Evolutionary conservation across 2,888 invertebrate genomes (phyloP), one percentile per base, ranked within the genome.

Genomic region (Poecilus cupreus): DNA sequence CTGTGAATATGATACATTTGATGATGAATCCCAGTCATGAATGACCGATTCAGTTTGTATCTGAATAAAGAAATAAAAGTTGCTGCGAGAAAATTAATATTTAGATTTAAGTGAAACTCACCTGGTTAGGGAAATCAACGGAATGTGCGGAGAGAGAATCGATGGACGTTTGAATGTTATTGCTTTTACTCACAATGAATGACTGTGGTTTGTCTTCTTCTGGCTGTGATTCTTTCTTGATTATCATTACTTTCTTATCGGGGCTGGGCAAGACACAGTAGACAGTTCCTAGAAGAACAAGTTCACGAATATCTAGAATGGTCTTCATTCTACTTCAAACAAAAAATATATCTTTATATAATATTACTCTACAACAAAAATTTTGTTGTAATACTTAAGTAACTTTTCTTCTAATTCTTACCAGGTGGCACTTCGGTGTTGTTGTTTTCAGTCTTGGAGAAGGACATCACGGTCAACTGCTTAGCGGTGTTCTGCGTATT

Each of bases 171-270:
- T 54, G 60, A 43, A 46, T 57, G 26, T 75, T 76, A 49, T 76
- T 81, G 46, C 54, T 80, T 51, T 88, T 85, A 81, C 85, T 87
- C 16, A 84, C 83, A 78, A 85, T 85, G 86, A 87, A 72, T 85
- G 85, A 83, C 85, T 83, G 83, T 46, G 82, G 83, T 78, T 84
- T 81, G 88, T 87, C 87, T 43, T 77, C 90, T 84, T 92, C 91
- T 60, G 88, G 54, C 0, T 91, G 91, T 83, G 85, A 81, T 64
- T 93, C 91, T 87, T 91, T 93, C 87, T 94, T 94, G 82, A 93
- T 92, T 77, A 94, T 90, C 85, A 94, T 91, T 83, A 93, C 89
- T 87, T 94, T 93, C 70, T 94, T 93, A 43, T 89, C 88, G 13
- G 90, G 86, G 46, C 88, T 89, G 20, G 90, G 89, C 85, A 90